Percentiles rank a stretch among this genome's conserved stretches.
Conservation (phyloP, 2,797 vertebrate species). For the Sparus aurata region DNA sequence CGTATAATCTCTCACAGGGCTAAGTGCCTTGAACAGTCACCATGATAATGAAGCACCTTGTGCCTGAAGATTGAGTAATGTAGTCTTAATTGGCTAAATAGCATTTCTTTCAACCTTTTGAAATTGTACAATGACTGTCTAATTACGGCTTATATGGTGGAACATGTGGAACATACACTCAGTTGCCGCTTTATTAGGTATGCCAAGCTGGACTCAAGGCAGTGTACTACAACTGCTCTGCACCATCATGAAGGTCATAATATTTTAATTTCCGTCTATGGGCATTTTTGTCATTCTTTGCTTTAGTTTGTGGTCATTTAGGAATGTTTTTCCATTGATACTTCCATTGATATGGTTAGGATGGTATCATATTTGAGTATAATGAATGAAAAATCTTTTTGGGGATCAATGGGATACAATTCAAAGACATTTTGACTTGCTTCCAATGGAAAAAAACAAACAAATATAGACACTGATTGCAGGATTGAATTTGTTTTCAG, state of each 20-base stretch:
- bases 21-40: slow-evolving; percentile 29
- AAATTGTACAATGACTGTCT: not conserved
- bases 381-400: too few species aligned
- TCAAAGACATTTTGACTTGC: too few species aligned
- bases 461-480: too few species aligned
- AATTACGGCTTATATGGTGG: slow-evolving; percentile 1
- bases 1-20: slow-evolving; percentile 44
- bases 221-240: not conserved
- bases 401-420: too few species aligned
- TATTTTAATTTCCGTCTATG: not conserved
- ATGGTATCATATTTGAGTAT: too few species aligned
- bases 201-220: not conserved
- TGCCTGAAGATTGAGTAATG: slow-evolving; percentile 39
- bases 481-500: too few species aligned
- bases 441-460: too few species aligned
- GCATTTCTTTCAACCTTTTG: slow-evolving; percentile 22
- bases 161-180: slow-evolving; percentile 14
- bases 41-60: slow-evolving; percentile 47
- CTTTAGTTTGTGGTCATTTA: not conserved
- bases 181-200: not conserved
- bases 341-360: not conserved
- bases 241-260: not conserved
- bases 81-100: slow-evolving; percentile 26
- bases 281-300: not conserved
- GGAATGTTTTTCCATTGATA: not conserved